Evolutionary conservation across 2,888 invertebrate genomes (phyloP).

Genomic region (Aromia moschata): DNA sequence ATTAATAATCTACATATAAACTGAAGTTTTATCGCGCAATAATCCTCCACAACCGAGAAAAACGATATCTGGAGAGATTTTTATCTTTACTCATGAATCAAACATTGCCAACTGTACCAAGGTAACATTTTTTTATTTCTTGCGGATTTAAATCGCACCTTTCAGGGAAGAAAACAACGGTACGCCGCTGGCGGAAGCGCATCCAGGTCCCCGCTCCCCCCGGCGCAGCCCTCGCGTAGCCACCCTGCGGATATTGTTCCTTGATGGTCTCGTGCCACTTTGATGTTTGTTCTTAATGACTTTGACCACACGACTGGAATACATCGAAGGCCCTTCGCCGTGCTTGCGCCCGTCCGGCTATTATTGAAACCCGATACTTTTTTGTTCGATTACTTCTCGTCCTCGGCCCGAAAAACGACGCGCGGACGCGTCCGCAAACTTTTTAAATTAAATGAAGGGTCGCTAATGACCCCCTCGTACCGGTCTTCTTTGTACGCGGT

Average conservation of each 20-base stretch:
- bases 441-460: not conserved
- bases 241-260: conserved; percentile 56
- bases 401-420: conserved; percentile 17
- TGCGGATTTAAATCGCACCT: too few species aligned
- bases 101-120: too few species aligned
- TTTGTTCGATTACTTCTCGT: conserved; percentile 26
- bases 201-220: not conserved
- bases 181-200: conserved; percentile 3
- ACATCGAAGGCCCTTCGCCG: conserved; percentile 54
- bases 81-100: too few species aligned
- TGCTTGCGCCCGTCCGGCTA: conserved; percentile 26
- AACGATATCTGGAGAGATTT: too few species aligned
- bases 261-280: conserved; percentile 59
- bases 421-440: not conserved
- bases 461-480: too few species aligned
- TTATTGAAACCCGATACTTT: conserved; percentile 21
- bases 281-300: conserved; percentile 61
- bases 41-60: too few species aligned
- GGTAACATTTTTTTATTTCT: too few species aligned
- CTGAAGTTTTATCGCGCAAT: too few species aligned
- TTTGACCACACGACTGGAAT: conserved; percentile 59
- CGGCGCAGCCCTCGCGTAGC: conserved; percentile 14
- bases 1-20: too few species aligned
- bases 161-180: too few species aligned
- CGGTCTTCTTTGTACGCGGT: too few species aligned